Base-by-base conservation (phyloP, 2,888 invertebrate species). In the Hydroisotoma schaefferi region DNA sequence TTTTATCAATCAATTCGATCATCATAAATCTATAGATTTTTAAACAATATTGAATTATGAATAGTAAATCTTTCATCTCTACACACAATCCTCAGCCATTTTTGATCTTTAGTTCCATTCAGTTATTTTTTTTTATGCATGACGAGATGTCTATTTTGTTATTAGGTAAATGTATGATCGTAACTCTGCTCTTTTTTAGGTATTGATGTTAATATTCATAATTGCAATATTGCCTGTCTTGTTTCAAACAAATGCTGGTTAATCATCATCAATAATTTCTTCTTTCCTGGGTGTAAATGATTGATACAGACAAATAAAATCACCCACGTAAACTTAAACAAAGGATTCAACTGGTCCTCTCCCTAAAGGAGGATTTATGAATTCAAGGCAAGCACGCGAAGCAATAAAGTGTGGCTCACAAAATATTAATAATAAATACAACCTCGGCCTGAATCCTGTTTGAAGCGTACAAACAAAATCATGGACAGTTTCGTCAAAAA, bases 21-120 rank as follows among this genome's bases (percentile, higher is more conserved):
- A 59, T 59, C 59, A 59, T 55, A 49, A 58, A 23, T 28, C 27
- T 46, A 46, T 44, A 27, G 43, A 38, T 29, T 59, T 63, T 28
- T 59, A 49, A 58, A 62, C 59, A 59, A 63, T 59, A 63, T 54
- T 59, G 55, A 63, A 54, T 53, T 57, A 59, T 63, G 53, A 59
- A 53, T 59, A 55, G 49, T 59, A 55, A 55, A 59, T 55, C 55
- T 47, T 52, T 27, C 47, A 60, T 61, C 60, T 64, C 58, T 61
- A 29, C 61, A 58, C 58, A 61, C 52, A 65, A 65, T 65, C 61
- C 65, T 61, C 61, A 61, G 58, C 63, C 49, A 37, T 53, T 48
- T 26, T 26, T 49, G 40, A 15, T 53, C 18, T 33, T 57, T 48
- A 33, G 28, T 56, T 52, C 46, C 60, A 60, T 57, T 57, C 57